Conservation (phyloP, 2,888 invertebrate species). For the Trachelus stipa region DNA sequence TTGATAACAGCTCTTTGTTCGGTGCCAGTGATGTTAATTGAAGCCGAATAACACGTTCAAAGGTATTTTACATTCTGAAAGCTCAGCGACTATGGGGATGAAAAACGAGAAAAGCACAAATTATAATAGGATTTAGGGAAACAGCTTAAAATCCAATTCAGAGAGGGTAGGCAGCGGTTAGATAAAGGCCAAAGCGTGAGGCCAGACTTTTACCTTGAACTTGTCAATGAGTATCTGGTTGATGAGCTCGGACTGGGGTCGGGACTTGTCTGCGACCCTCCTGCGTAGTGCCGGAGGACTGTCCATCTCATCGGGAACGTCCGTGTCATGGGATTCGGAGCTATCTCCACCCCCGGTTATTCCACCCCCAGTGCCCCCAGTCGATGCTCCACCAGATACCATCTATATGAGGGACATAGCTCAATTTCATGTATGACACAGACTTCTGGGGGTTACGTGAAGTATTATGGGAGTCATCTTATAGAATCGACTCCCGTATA, state of each 20-base stretch:
- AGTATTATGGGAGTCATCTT: background rate
- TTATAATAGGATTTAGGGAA: background rate
- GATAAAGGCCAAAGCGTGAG: background rate
- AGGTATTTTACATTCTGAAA: background rate
- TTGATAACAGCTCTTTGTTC: background rate
- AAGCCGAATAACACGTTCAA: background rate
- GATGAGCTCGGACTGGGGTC: slow-evolving; percentile 72
- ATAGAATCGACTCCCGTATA: background rate
- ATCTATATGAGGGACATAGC: slow-evolving; percentile 59
- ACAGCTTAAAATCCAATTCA: background rate
- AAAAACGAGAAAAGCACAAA: background rate
- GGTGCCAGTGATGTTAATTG: background rate
- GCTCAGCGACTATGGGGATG: background rate
- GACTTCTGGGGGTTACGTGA: background rate
- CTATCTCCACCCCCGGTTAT: slow-evolving; percentile 68
- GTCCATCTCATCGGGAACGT: slow-evolving; percentile 69
- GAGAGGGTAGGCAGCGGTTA: background rate
- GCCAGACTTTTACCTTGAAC: slow-evolving; percentile 68
- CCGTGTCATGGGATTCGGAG: slow-evolving; percentile 73
- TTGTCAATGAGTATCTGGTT: slow-evolving; percentile 73
- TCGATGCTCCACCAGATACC: slow-evolving; percentile 67
- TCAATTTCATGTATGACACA: slow-evolving; percentile 17
- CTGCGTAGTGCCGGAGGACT: slow-evolving; percentile 70
- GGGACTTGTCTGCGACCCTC: slow-evolving; percentile 65
- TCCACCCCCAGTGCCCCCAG: slow-evolving; percentile 64